These are phyloP conservation scores for Temnothorax curvispinosus DNA, from an alignment of 1,140 invertebrate genomes.

Conservation along the genomic window DNA sequence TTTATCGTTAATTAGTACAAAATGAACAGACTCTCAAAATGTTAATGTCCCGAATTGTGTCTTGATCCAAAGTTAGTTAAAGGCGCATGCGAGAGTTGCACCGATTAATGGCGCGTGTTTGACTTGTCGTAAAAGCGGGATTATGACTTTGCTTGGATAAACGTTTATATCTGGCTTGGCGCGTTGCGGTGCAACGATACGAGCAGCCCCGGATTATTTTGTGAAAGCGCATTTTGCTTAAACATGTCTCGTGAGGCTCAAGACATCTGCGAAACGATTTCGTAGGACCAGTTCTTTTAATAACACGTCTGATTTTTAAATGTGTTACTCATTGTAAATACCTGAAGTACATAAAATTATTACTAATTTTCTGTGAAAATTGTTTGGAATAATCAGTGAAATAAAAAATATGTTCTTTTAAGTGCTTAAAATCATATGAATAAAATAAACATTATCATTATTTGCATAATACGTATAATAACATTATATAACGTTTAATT, in stretches of 20 bases:
- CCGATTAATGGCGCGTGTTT: conserved; percentile 53
- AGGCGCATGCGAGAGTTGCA: neutral
- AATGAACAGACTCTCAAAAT: neutral
- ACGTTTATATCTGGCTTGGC: conserved; percentile 55
- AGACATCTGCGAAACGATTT: neutral
- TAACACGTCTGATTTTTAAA: neutral
- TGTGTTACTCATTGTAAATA: neutral
- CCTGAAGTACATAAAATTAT: neutral
- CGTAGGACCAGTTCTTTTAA: neutral
- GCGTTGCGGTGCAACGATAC: conserved; percentile 31
- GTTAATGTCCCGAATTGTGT: neutral
- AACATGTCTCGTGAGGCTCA: neutral
- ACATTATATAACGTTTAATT: neutral
- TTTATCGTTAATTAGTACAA: neutral
- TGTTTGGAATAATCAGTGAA: neutral
- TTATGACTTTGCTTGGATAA: conserved; percentile 59
- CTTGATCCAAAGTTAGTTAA: neutral
- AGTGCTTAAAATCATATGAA: neutral
- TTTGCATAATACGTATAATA: neutral
- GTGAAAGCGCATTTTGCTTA: conserved; percentile 11
- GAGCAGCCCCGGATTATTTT: neutral
- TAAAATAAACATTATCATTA: neutral
- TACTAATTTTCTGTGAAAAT: neutral
- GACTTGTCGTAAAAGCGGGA: conserved; percentile 54
- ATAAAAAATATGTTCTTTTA: neutral